Conservation (phyloP, 1,140 invertebrate species). For the Pomacea maculata region DNA sequence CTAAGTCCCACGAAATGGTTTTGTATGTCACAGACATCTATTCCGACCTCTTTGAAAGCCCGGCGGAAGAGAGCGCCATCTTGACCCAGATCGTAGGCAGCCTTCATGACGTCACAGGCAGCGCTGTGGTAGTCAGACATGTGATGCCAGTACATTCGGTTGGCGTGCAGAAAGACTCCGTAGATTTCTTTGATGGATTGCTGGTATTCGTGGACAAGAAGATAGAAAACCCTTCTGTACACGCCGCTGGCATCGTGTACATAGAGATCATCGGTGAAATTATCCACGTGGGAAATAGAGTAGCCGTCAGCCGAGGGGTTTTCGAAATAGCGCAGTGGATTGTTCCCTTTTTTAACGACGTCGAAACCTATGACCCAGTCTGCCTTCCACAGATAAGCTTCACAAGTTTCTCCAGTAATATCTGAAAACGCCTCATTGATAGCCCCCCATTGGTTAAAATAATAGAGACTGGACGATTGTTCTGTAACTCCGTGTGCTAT, state of each 20-base stretch:
- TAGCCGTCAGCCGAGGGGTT: conserved; percentile 29
- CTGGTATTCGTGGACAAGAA: conserved; percentile 21
- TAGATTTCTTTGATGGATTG: conserved; percentile 31
- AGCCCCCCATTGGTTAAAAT: conserved; percentile 37
- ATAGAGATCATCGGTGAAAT: conserved; percentile 31
- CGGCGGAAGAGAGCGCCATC: no score
- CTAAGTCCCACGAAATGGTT: no score
- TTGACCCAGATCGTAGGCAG: no score
- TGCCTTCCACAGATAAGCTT: conserved; percentile 19
- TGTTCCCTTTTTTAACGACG: conserved; percentile 12
- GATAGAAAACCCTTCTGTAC: conserved; percentile 37
- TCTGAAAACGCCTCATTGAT: conserved; percentile 53
- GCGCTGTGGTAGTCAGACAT: no score
- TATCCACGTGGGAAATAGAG: conserved; percentile 34
- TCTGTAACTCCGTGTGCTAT: conserved; percentile 46
- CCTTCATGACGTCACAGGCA: no score
- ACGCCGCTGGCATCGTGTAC: conserved; percentile 41
- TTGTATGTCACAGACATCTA: no score
- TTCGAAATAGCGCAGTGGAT: conserved; percentile 28
- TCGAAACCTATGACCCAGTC: conserved; percentile 30
- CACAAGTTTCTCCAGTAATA: conserved; percentile 40
- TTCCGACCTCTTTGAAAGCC: no score
- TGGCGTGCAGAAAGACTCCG: conserved; percentile 38
- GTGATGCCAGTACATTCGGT: no score
- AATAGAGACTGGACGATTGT: conserved; percentile 37